Conservation (phyloP, 1,140 invertebrate species). For the Steinernema feltiae region DNA sequence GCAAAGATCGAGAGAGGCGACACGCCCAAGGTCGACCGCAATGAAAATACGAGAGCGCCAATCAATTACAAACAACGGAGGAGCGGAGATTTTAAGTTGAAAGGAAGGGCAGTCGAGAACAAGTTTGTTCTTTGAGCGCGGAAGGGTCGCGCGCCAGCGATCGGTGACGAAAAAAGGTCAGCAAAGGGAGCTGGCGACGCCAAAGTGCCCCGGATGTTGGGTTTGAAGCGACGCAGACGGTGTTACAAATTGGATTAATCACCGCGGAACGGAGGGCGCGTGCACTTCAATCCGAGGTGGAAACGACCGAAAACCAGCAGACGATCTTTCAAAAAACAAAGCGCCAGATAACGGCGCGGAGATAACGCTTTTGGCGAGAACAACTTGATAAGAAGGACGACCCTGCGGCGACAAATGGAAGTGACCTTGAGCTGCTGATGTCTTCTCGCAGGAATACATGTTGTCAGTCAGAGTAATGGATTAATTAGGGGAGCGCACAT, state of each 20-base stretch:
- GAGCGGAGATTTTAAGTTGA: not conserved
- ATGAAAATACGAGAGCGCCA: not conserved
- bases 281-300: too few species aligned
- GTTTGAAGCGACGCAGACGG: not conserved
- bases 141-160: not conserved
- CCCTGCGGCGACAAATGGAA: too few species aligned
- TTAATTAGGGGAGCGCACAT: too few species aligned
- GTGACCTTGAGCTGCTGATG: too few species aligned
- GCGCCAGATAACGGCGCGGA: too few species aligned
- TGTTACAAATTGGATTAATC: conserved; percentile 2
- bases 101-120: conserved; percentile 11
- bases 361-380: too few species aligned
- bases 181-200: not conserved
- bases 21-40: conserved; percentile 3
- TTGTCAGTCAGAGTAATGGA: too few species aligned
- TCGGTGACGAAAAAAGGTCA: not conserved
- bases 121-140: conserved; percentile 2
- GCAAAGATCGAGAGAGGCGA: not conserved
- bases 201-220: not conserved
- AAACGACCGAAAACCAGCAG: too few species aligned
- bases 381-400: too few species aligned
- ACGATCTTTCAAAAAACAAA: too few species aligned
- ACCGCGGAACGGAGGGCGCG: not conserved
- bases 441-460: too few species aligned
- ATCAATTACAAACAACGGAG: not conserved